Evolutionary conservation across 2,113 vertebrate genomes (phyloP).

Genomic region (Salvator merianae): DNA sequence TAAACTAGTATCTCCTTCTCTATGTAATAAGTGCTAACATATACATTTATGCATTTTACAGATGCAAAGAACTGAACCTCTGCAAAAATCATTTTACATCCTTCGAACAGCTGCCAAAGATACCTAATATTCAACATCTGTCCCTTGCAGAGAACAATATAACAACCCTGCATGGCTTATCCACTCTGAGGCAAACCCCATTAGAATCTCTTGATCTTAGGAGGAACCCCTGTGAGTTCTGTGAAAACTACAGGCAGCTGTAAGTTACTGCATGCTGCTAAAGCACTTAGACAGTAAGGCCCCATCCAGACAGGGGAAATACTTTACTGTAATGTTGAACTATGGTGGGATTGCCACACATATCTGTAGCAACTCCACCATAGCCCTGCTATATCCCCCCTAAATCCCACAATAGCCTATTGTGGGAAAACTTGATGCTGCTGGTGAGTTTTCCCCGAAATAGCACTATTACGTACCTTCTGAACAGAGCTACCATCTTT

Average conservation of each 20-base stretch:
- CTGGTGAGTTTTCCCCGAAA: no score
- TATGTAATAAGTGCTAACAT: slow-evolving; percentile 11
- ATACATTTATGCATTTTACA: slow-evolving; percentile 63
- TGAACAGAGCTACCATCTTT: no score
- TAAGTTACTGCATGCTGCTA: slow-evolving; percentile 62
- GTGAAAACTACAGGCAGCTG: slow-evolving; percentile 86
- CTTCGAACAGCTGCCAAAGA: slow-evolving; percentile 90
- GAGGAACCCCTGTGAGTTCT: slow-evolving; percentile 92
- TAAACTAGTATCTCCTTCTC: not conserved
- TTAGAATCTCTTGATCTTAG: slow-evolving; percentile 84
- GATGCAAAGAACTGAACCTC: slow-evolving; percentile 91
- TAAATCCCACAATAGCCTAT: no score
- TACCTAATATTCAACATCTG: slow-evolving; percentile 88
- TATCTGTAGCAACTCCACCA: no score
- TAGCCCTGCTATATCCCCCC: no score
- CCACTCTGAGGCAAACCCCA: slow-evolving; percentile 75
- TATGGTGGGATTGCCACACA: no score
- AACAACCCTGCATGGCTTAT: slow-evolving; percentile 80
- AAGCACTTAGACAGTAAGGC: not conserved
- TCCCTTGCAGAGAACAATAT: slow-evolving; percentile 92
- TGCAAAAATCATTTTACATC: slow-evolving; percentile 89
- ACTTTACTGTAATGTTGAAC: no score
- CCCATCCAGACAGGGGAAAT: no score
- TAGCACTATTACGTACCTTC: no score
- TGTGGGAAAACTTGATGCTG: no score